These are phyloP conservation scores for Rhea pennata DNA, from an alignment of 2,113 vertebrate genomes.

Conservation along the genomic window DNA sequence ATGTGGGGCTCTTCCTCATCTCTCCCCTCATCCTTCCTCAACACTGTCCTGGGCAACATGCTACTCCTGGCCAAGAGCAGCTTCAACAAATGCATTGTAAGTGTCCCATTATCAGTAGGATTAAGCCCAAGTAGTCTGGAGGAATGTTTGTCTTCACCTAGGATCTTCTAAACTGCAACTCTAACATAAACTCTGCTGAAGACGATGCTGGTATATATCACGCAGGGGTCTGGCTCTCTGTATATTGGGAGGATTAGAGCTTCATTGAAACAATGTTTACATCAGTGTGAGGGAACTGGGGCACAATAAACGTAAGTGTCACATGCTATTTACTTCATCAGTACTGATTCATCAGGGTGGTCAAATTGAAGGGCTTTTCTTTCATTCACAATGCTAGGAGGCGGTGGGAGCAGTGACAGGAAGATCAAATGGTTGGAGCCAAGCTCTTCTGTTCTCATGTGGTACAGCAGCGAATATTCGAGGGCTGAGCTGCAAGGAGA, in stretches of 20 bases:
- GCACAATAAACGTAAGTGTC: no score
- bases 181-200: not conserved
- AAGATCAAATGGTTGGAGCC: not conserved
- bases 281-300: not conserved
- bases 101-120: not conserved
- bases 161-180: not conserved
- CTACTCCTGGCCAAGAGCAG: constrained; percentile 52
- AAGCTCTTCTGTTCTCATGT: not conserved
- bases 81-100: constrained; percentile 62
- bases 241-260: not conserved
- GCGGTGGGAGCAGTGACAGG: not conserved
- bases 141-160: not conserved
- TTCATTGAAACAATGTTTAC: not conserved
- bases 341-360: no score
- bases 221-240: not conserved
- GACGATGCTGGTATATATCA: not conserved
- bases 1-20: not conserved
- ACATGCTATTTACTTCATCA: not conserved
- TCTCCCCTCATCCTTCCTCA: constrained; percentile 17
- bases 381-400: not conserved
- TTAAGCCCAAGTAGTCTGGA: not conserved
- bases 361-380: not conserved
- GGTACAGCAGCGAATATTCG: not conserved
- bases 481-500: not conserved
- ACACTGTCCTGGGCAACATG: constrained; percentile 12